phyloP scores from a whole-genome alignment of 2,888 invertebrate genomes.

The Meteorus colon region DNA sequence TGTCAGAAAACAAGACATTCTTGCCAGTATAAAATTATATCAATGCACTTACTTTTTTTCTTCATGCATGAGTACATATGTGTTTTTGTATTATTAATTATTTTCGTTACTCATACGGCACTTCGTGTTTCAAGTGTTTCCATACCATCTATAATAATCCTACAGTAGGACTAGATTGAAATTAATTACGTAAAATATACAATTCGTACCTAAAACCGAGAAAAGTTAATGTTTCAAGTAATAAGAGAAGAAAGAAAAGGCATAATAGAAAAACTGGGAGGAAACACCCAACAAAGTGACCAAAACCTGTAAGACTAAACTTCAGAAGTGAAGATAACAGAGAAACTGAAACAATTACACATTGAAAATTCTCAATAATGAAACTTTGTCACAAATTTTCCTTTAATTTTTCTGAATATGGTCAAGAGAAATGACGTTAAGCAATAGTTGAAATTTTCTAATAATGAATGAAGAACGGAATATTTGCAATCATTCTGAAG shows the following conservation, averaged over 20 bases:
- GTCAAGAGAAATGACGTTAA: not conserved
- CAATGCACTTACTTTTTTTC: slow-evolving; percentile 20
- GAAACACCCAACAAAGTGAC: not conserved
- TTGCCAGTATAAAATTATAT: slow-evolving; percentile 1
- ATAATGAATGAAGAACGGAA: slow-evolving; percentile 20
- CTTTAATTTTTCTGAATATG: not conserved
- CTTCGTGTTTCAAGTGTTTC: slow-evolving; percentile 18
- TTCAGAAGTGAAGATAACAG: not conserved
- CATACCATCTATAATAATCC: not conserved
- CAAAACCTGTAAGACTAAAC: slow-evolving; percentile 30
- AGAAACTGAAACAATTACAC: slow-evolving; percentile 11
- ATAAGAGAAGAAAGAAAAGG: not conserved
- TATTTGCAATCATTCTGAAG: not conserved
- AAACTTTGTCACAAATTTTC: not conserved
- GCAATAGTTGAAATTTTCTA: slow-evolving; percentile 20
- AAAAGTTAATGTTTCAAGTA: not conserved
- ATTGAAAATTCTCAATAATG: not conserved
- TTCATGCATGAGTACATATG: not conserved
- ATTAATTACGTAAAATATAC: not conserved
- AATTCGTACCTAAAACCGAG: slow-evolving; percentile 23
- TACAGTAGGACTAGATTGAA: not conserved
- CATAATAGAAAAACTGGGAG: not conserved
- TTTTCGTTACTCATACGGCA: slow-evolving; percentile 8
- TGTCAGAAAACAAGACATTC: slow-evolving; percentile 17
- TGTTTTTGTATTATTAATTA: not conserved